Evolutionary conservation across 2,888 invertebrate genomes (phyloP).

Genomic region (Dinocampus coccinellae): DNA sequence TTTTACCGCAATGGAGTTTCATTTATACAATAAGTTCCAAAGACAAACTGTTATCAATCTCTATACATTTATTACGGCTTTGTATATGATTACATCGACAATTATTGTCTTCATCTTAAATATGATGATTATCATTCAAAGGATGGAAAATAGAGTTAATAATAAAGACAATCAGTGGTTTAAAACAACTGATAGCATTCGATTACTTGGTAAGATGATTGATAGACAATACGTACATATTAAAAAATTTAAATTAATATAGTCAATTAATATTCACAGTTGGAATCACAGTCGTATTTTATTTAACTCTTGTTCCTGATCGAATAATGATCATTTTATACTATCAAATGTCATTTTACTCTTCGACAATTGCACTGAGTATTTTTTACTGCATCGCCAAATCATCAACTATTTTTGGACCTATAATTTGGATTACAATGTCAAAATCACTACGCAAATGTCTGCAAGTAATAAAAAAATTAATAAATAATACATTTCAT

Average conservation of each 20-base stretch:
- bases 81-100: constrained; percentile 52
- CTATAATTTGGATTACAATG: constrained; percentile 50
- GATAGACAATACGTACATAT: background rate
- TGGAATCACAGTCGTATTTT: constrained; percentile 49
- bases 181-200: constrained; percentile 45
- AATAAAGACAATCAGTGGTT: constrained; percentile 7
- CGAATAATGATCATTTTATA: constrained; percentile 52
- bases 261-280: constrained; percentile 47
- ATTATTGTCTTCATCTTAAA: constrained; percentile 49
- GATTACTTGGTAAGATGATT: constrained; percentile 45
- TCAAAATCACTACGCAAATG: constrained; percentile 44
- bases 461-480: constrained; percentile 45
- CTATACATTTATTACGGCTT: constrained; percentile 52
- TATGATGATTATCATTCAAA: constrained; percentile 45
- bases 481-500: no score
- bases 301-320: constrained; percentile 55
- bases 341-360: constrained; percentile 51
- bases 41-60: constrained; percentile 46
- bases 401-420: constrained; percentile 49
- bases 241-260: background rate
- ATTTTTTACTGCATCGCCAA: constrained; percentile 53
- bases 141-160: constrained; percentile 32
- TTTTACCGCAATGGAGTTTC: constrained; percentile 53
- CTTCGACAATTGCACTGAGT: constrained; percentile 47
- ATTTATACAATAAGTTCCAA: constrained; percentile 50